Evolutionary conservation across 2,797 vertebrate genomes (phyloP).

Genomic region (Poeciliopsis infans): DNA sequence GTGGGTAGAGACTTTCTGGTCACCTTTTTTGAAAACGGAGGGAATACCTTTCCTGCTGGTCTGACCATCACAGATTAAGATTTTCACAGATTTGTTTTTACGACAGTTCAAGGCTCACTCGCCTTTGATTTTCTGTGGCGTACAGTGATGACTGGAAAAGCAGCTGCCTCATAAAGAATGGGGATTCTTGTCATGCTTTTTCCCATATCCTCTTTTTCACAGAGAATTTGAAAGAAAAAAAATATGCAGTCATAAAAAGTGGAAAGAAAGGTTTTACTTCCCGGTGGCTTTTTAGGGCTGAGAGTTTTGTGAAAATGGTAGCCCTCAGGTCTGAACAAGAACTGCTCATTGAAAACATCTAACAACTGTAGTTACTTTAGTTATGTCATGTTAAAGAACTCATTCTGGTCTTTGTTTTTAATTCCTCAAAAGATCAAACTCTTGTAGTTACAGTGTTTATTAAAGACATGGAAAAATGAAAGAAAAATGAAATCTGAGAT

Average conservation of each 20-base stretch:
- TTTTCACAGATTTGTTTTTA: background rate
- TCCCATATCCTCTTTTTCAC: conserved; percentile 25
- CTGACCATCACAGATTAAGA: background rate
- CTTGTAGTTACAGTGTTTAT: conserved; percentile 15
- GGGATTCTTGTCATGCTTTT: conserved; percentile 36
- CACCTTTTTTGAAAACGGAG: background rate
- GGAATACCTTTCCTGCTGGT: background rate
- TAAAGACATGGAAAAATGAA: conserved; percentile 7
- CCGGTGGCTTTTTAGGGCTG: background rate
- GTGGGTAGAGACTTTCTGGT: background rate
- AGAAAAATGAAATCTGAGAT: conserved; percentile 21
- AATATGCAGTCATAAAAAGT: conserved; percentile 43
- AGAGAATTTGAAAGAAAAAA: conserved; percentile 35
- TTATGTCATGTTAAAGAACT: conserved; percentile 19
- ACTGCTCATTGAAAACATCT: conserved; percentile 14
- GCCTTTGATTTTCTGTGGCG: background rate
- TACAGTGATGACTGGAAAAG: background rate
- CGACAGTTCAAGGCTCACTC: background rate
- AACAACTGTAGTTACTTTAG: background rate
- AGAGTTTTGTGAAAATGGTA: conserved; percentile 12
- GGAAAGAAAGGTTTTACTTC: conserved; percentile 1
- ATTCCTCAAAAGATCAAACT: background rate
- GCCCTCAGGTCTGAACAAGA: background rate
- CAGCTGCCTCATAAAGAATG: background rate
- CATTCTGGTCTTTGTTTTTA: background rate